Evolutionary conservation across 2,113 vertebrate species (phyloP), one percentile per base, ranked within the genome.

Genomic region (Atherinomorus stipes): DNA sequence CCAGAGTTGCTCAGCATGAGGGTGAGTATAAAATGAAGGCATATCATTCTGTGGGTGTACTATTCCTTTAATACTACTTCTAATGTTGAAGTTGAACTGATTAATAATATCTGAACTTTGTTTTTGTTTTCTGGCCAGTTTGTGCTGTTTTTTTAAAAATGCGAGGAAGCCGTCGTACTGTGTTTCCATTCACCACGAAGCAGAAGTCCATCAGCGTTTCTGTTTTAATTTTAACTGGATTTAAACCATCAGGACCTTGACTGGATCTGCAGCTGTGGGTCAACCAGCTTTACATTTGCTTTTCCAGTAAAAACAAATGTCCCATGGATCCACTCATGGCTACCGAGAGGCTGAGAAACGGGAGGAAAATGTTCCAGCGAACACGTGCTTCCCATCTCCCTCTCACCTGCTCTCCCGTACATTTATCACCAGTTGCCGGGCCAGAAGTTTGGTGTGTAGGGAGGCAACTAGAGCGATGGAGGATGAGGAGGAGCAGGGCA

Each of bases 391-490:
- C 73, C 64, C 61, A 25, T 74, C 68, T 81, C 66, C 23, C 25
- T 67, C 62, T 72, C 69, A 51, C 45, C 49, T 34, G 47, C 13
- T 25, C 67, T 57, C 50, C 51, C 44, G 19, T 1, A 64, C 71
- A 92, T 94, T 82, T 45, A 90, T 89, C 80, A 87, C 77, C 70
- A 26, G 72, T 53, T 78, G 82, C 76, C 54, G 54, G 76, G 59
- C 60, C 37, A 40, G 83, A 83, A 88, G 66, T 74, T 76, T 49
- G 57, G 37, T 34, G 74, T 71, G 67, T 66, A 38, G 71, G 62
- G 71, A 72, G 76, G 72, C 88, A 88, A 88, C 80, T 83, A 76
- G 90, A 91, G 80, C 74, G 76, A 64, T 65, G 47, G 73, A 76
- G 71, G 85, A 74, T 85, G 78, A 78, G 80, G 59, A 77, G 69